phyloP scores from a whole-genome alignment of 2,113 vertebrate species.

The Halcyon malimbica region DNA sequence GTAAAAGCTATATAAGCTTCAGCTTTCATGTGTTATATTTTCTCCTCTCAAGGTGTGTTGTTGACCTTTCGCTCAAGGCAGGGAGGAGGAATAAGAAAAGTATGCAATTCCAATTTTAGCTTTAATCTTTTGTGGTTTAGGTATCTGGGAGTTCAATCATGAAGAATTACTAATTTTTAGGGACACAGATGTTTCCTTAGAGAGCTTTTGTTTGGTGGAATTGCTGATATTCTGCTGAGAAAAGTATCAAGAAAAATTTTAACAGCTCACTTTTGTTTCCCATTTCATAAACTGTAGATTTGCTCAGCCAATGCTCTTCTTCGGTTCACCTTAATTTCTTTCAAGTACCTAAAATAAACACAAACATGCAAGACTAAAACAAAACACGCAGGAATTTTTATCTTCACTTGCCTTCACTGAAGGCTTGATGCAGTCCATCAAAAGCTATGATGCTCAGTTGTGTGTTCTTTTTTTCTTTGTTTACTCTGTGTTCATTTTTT shows the following conservation, averaged over 20 bases:
- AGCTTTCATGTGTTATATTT: neutral
- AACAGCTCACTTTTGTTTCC: neutral
- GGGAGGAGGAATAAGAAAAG: neutral
- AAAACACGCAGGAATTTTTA: neutral
- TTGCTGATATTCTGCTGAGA: neutral
- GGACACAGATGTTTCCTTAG: neutral
- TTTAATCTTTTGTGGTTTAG: neutral
- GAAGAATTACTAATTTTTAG: neutral
- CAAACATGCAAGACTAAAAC: neutral
- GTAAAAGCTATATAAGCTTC: neutral
- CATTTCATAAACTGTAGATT: neutral
- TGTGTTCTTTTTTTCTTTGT: neutral
- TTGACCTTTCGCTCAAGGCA: neutral
- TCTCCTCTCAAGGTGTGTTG: neutral
- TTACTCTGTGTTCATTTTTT: neutral
- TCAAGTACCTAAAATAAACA: neutral
- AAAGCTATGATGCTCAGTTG: neutral
- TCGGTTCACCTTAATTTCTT: neutral
- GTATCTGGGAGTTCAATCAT: neutral
- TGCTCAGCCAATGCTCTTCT: neutral
- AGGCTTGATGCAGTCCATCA: neutral
- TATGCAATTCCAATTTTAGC: neutral
- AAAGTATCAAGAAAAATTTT: neutral
- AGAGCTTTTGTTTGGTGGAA: neutral
- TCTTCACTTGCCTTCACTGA: neutral